Conservation (phyloP, 2,888 invertebrate species). For the Caenorhabditis afra region DNA sequence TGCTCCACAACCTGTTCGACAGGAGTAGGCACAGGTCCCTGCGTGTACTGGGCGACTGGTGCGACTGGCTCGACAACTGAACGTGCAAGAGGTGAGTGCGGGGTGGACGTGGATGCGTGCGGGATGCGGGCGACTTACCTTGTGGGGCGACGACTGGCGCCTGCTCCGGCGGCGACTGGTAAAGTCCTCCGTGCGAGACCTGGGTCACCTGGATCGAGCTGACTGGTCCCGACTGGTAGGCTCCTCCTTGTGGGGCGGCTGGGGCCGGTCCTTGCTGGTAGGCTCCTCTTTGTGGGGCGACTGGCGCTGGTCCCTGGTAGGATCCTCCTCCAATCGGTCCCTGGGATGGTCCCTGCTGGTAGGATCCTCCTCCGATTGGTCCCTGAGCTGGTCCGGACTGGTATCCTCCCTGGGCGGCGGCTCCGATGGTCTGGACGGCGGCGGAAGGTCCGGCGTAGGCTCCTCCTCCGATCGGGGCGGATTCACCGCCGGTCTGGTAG, state of each 20-base stretch:
- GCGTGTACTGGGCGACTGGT: slow-evolving; percentile 54
- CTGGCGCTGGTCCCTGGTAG: slow-evolving; percentile 25
- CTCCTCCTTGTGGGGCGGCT: slow-evolving; percentile 40
- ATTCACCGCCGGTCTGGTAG: slow-evolving; percentile 8
- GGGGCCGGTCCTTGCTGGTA: slow-evolving; percentile 38
- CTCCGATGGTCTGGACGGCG: slow-evolving; percentile 17
- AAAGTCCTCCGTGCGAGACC: slow-evolving; percentile 37
- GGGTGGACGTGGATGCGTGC: slow-evolving; percentile 24
- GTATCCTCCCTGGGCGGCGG: slow-evolving; percentile 22
- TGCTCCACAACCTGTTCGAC: slow-evolving; percentile 41
- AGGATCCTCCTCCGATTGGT: slow-evolving; percentile 29
- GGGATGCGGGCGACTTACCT: slow-evolving; percentile 26
- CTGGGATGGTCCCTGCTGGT: slow-evolving; percentile 36
- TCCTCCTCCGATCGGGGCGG: slow-evolving; percentile 28
- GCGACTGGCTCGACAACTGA: slow-evolving; percentile 57
- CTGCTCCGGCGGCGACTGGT: slow-evolving; percentile 33
- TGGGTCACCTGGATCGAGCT: slow-evolving; percentile 58
- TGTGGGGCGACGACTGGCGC: slow-evolving; percentile 33
- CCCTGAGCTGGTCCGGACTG: slow-evolving; percentile 38
- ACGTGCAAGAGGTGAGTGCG: slow-evolving; percentile 18
- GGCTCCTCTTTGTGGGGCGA: slow-evolving; percentile 45
- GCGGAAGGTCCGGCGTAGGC: slow-evolving; percentile 15
- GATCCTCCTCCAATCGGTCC: slow-evolving; percentile 29
- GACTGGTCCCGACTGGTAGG: slow-evolving; percentile 58
- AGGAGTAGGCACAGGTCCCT: slow-evolving; percentile 55